A percentile compares a stretch with the other conserved stretches of the same genome.
phyloP scores from a whole-genome alignment of 2,113 vertebrate genomes.

The Labeo catla region DNA sequence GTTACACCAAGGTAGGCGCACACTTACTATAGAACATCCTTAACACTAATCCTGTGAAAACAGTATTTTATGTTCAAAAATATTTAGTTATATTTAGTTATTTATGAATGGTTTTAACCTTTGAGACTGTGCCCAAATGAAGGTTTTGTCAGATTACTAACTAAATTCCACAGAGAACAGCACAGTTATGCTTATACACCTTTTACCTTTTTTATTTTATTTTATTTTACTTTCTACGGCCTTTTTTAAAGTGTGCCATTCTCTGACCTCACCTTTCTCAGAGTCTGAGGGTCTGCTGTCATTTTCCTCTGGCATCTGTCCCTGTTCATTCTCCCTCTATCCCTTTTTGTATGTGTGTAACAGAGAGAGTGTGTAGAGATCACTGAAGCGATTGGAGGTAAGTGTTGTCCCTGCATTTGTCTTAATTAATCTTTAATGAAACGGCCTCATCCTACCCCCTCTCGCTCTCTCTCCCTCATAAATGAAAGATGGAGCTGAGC shows the following conservation, averaged over 20 bases:
- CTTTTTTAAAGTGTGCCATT: background rate
- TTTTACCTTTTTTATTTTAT: background rate
- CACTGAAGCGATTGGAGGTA: slow-evolving; percentile 52
- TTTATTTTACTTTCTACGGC: background rate
- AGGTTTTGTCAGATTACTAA: background rate
- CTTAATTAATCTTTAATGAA: slow-evolving; percentile 62
- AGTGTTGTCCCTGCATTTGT: slow-evolving; percentile 59
- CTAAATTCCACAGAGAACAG: background rate
- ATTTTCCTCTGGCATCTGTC: background rate
- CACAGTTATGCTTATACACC: background rate
- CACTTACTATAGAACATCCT: background rate
- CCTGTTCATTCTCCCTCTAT: slow-evolving; percentile 4
- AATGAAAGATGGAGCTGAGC: slow-evolving; percentile 57
- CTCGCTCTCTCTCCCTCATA: slow-evolving; percentile 37
- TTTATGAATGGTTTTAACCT: background rate
- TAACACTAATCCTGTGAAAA: background rate
- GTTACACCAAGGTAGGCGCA: background rate
- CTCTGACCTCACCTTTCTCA: background rate
- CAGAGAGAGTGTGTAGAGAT: slow-evolving; percentile 28
- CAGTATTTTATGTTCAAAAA: background rate
- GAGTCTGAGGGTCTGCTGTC: background rate
- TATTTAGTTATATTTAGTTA: background rate
- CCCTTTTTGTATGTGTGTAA: background rate
- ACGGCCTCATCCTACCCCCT: slow-evolving; percentile 33
- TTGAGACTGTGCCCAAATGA: background rate